These are phyloP conservation scores for Oncopodura yosiiana DNA, from an alignment of 1,140 invertebrate genomes.

Conservation along the genomic window DNA sequence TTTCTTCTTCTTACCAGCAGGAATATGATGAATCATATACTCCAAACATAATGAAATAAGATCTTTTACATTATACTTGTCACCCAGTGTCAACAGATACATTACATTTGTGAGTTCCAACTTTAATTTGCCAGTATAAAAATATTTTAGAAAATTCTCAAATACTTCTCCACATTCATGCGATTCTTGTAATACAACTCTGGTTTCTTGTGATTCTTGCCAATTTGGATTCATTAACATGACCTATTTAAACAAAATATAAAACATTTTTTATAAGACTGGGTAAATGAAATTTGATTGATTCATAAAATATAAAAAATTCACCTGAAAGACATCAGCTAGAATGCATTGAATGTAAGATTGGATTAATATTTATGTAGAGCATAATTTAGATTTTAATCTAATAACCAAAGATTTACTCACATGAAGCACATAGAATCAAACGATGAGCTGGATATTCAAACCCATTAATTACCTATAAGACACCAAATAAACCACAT, in stretches of 20 bases:
- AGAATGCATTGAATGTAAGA: too few species aligned
- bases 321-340: slow-evolving; percentile 88
- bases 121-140: slow-evolving; percentile 82
- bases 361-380: too few species aligned
- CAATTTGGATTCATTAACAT: slow-evolving; percentile 91
- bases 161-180: slow-evolving; percentile 73
- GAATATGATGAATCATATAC: slow-evolving; percentile 80
- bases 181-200: slow-evolving; percentile 74
- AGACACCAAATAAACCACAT: too few species aligned
- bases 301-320: slow-evolving; percentile 3
- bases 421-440: slow-evolving; percentile 85
- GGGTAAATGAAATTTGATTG: slow-evolving; percentile 8
- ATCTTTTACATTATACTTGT: slow-evolving; percentile 91
- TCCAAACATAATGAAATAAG: slow-evolving; percentile 67
- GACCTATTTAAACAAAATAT: slow-evolving; percentile 48
- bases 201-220: slow-evolving; percentile 76
- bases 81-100: slow-evolving; percentile 73
- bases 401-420: too few species aligned
- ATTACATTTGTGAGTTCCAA: slow-evolving; percentile 73
- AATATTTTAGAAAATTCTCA: slow-evolving; percentile 79
- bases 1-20: too few species aligned
- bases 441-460: slow-evolving; percentile 80
- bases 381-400: too few species aligned
- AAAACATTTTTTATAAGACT: slow-evolving; percentile 7
- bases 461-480: slow-evolving; percentile 62